Evolutionary conservation across 2,888 invertebrate genomes (phyloP).

Genomic region (Hymenopus coronatus): DNA sequence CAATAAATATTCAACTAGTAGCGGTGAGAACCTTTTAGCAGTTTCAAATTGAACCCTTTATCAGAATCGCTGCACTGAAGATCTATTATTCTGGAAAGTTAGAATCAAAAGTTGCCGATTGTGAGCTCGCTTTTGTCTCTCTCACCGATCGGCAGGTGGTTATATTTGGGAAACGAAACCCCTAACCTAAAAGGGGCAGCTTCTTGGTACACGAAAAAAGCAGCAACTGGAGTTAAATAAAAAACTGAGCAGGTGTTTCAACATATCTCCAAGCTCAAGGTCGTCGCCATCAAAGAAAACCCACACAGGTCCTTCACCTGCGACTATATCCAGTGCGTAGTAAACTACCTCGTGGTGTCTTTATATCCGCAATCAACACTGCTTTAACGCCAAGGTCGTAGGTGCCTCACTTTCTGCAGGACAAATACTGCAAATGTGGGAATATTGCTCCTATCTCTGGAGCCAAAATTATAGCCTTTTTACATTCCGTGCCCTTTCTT

Average conservation of each 20-base stretch:
- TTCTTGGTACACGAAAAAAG: background rate
- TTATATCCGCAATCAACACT: background rate
- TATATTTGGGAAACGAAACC: background rate
- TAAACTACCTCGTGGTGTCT: background rate
- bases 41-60: background rate
- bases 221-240: background rate
- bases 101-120: background rate
- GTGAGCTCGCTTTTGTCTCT: background rate
- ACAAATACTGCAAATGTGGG: too few species aligned
- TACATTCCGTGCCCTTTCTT: too few species aligned
- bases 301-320: constrained; percentile 30
- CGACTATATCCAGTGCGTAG: background rate
- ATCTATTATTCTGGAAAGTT: background rate
- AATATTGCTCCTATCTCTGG: too few species aligned
- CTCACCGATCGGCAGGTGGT: background rate
- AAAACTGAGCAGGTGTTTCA: background rate
- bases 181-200: background rate
- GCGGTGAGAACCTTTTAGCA: too few species aligned
- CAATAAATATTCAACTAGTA: too few species aligned
- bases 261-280: constrained; percentile 3
- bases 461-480: too few species aligned
- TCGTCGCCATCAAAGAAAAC: constrained; percentile 13
- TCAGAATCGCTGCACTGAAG: background rate
- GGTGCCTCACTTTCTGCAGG: too few species aligned
- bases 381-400: background rate